A percentile compares a stretch with the other conserved stretches of the same genome.
These are phyloP conservation scores for Falco punctatus DNA, from an alignment of 2,113 vertebrate species.

Conservation along the genomic window DNA sequence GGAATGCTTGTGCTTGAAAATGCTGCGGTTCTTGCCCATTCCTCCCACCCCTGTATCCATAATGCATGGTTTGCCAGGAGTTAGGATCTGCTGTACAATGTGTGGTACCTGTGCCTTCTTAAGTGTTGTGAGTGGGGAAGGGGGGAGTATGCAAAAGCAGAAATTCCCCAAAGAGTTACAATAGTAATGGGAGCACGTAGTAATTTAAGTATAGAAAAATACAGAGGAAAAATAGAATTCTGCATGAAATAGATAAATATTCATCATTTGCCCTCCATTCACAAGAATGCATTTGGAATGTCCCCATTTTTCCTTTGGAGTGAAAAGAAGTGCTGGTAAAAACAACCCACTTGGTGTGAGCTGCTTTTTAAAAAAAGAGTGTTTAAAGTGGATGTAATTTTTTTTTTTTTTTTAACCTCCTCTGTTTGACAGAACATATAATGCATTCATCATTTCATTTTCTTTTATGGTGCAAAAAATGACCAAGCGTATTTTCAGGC, in stretches of 20 bases:
- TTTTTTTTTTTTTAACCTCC: not conserved
- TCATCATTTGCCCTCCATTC: conserved; percentile 53
- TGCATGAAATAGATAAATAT: conserved; percentile 56
- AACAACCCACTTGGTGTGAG: conserved; percentile 30
- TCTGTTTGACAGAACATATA: conserved; percentile 56
- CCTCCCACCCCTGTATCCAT: conserved; percentile 32
- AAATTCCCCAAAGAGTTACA: conserved; percentile 1
- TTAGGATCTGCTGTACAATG: not conserved
- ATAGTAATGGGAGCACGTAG: not conserved
- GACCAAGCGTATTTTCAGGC: conserved; percentile 53
- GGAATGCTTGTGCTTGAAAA: conserved; percentile 41
- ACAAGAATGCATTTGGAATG: conserved; percentile 33
- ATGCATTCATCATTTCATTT: conserved; percentile 58
- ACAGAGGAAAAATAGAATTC: conserved; percentile 37
- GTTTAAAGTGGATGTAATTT: conserved; percentile 48
- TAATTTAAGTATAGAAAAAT: conserved; percentile 53
- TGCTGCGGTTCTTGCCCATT: conserved; percentile 26
- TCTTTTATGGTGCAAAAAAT: conserved; percentile 61
- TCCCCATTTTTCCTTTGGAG: conserved; percentile 27
- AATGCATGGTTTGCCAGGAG: conserved; percentile 45
- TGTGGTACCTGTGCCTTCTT: not conserved
- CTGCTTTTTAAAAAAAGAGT: not conserved
- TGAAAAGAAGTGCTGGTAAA: conserved; percentile 55
- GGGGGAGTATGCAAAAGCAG: not conserved
- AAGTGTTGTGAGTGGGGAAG: not conserved